Evolutionary conservation across 2,113 vertebrate species (phyloP).

Genomic region (Sebastes fasciatus): DNA sequence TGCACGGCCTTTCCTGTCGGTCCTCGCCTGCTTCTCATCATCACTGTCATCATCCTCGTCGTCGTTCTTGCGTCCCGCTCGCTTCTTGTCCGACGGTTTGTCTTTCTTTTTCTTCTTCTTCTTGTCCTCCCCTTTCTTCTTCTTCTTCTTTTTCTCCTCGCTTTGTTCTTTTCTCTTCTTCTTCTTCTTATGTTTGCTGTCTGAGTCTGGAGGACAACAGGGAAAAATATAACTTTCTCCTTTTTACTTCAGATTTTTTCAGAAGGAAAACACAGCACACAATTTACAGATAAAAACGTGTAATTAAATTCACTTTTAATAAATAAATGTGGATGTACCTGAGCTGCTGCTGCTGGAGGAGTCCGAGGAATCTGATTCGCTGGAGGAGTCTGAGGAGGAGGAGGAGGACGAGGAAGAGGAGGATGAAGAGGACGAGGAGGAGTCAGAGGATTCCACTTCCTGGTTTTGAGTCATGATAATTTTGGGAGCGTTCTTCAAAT

Average conservation of each 20-base stretch:
- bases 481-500: slow-evolving; percentile 98
- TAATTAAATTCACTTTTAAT: neutral
- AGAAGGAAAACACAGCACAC: neutral
- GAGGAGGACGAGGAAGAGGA: slow-evolving; percentile 85
- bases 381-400: slow-evolving; percentile 86
- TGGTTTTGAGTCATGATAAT: slow-evolving; percentile 98
- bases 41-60: slow-evolving; percentile 23
- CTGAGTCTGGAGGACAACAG: slow-evolving; percentile 60
- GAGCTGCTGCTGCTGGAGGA: slow-evolving; percentile 88
- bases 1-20: slow-evolving; percentile 30
- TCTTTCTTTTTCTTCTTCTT: slow-evolving; percentile 44
- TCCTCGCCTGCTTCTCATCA: slow-evolving; percentile 19
- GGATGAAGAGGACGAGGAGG: slow-evolving; percentile 78
- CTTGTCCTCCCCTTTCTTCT: slow-evolving; percentile 19
- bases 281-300: neutral
- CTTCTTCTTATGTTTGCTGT: slow-evolving; percentile 68
- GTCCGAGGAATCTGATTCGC: slow-evolving; percentile 83
- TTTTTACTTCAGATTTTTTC: neutral
- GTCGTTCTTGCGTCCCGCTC: neutral
- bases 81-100: slow-evolving; percentile 50
- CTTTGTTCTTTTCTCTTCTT: slow-evolving; percentile 62
- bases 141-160: slow-evolving; percentile 53
- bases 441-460: slow-evolving; percentile 92
- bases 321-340: slow-evolving; percentile 77
- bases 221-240: neutral